Base-by-base conservation (phyloP, 2,888 invertebrate species). In the Rhagium mordax region DNA sequence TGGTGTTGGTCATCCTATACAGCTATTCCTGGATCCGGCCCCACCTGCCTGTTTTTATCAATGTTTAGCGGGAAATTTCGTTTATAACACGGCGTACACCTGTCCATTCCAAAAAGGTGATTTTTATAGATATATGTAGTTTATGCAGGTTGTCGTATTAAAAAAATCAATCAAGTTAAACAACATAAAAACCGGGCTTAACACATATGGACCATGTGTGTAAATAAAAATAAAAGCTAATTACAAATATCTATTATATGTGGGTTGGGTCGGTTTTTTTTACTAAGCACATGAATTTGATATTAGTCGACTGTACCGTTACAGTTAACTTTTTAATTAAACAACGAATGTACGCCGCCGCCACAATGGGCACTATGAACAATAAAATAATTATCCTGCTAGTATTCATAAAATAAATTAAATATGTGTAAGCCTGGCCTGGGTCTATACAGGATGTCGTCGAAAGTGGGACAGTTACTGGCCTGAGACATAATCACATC, bases 151-250 rank as follows among this genome's bases (percentile, higher is more conserved):
- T 65, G 65, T 18, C 33, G 33, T 5, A 51, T 3, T 24, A 24
- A 65, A 65, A 64, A 65, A 53, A 51, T 65, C 65, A 65, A 65
- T 65, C 65, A 65, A 65, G 65, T 53, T 27, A 64, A 53, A n/a
- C 53, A 51, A 41, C 29, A 53, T 24, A 65, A 65, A 65, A 65
- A 65, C 51, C 20, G 33, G 65, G 53, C 16, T 49, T 27, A 18
- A 29, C 53, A 53, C 33, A 8, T 16, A 53, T 53, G 18, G 27
- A 16, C 29, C 65, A 41, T 65, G 51, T 65, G 33, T 41, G 53
- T 51, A 65, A 10, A 53, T 65, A 65, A 65, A 53, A 53, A 33
- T 65, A 53, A 65, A 53, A 16, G 33, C 29, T 65, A 65, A 65
- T 65, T 65, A 53, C 53, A 29, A 49, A 51, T 29, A 64, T 64